Percentiles rank a stretch among this genome's conserved stretches.
These are phyloP conservation scores for Atractosteus spatula DNA, from an alignment of 2,113 vertebrate genomes.

Conservation along the genomic window DNA sequence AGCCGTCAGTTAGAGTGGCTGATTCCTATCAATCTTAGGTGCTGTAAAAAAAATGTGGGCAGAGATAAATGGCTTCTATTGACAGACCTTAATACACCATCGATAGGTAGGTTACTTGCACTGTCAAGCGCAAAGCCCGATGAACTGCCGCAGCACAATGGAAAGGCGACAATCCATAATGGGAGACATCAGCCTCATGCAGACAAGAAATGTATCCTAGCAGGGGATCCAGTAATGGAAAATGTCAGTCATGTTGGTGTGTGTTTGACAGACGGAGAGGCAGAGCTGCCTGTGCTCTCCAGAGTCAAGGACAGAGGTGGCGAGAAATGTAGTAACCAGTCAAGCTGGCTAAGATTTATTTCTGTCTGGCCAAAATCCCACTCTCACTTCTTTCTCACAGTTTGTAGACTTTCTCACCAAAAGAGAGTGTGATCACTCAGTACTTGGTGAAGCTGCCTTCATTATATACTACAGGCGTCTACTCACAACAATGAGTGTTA, in stretches of 20 bases:
- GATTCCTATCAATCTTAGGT: background rate
- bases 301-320: constrained; percentile 5
- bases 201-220: background rate
- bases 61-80: background rate
- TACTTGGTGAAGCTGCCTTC: too few species aligned
- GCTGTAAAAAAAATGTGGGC: background rate
- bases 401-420: too few species aligned
- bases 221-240: constrained; percentile 3
- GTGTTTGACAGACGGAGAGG: background rate
- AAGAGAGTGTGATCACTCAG: too few species aligned
- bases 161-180: constrained; percentile 4
- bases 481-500: too few species aligned
- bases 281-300: background rate
- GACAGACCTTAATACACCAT: background rate
- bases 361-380: too few species aligned
- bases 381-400: too few species aligned
- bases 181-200: constrained; percentile 4
- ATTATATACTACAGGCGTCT: too few species aligned
- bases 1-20: background rate
- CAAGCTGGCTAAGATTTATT: too few species aligned
- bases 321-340: background rate
- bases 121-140: background rate
- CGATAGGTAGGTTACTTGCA: constrained; percentile 7
- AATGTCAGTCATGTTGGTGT: constrained; percentile 11
- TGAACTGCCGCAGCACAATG: background rate